Evolutionary conservation across 2,888 invertebrate species (phyloP), one percentile per base, ranked within the genome.

Genomic region (Melanostoma mellinum): DNA sequence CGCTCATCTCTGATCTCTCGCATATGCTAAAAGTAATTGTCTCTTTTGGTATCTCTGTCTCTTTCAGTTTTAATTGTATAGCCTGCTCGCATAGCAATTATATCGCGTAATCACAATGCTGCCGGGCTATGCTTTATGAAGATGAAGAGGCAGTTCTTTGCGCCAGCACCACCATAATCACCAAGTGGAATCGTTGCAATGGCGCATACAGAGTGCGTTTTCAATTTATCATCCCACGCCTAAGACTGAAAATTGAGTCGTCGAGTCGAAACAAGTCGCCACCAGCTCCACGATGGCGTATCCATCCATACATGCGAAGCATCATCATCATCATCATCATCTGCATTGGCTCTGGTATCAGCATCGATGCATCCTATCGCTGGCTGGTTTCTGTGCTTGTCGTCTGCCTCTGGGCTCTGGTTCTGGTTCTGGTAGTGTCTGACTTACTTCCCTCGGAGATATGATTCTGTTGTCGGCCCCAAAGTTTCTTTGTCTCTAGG

Each of bases 201-300:
- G 60, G 80, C 61, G 52, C 68, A 67, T 67, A 48, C 60, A 53
- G 60, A 72, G 65, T 71, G 78, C 78, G 84, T 84, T 79, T 84
- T 73, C 61, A 48, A 84, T 84, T 75, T 71, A 79, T 84, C 84
- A 84, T 79, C 84, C 84, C 84, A 79, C 84, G 79, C 74, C 79
- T 79, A 56, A 67, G 53, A 42, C 67, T 72, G 65, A 60, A 78
- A 79, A 84, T 84, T 84, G 67, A 84, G 84, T 84, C 79, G 84
- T 84, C 74, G 72, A 53, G n/a, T 40, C 52, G 46, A 68, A 69
- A 63, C 77, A 56, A 82, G 77, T 74, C 69, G 82, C 73, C 78
- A 82, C 53, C 56, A 73, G 82, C 53, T 40, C 40, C 53, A 63
- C 30, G 42, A 35, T 58, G 36, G 55, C 38, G 50, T 50, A 60